Base-by-base conservation (phyloP, 2,797 vertebrate species). In the Simalia tracyae region DNA sequence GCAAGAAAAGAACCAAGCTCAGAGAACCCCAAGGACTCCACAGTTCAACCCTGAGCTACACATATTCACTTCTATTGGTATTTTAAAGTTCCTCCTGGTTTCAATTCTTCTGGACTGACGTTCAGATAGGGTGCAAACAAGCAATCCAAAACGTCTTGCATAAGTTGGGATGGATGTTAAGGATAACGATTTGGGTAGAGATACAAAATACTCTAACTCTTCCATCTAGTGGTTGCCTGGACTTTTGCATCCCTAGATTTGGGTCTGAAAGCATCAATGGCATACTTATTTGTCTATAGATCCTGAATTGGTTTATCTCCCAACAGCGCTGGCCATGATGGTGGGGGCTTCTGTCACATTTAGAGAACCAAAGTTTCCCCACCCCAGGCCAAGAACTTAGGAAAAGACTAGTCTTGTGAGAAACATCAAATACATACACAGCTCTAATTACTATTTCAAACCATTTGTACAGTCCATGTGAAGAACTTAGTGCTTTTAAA, bases 101-200 rank as follows among this genome's bases (percentile, higher is more conserved):
- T 24, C 36, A 87, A 28, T 89, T 86, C 31, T 60, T n/a, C 17
- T 19, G 24, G 59, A 50, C 63, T 46, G 26, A 36, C 64, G 12
- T 68, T 72, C 57, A 72, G 5, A 19, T 2, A 31, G 31, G 17
- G 3, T 14, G 9, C 46, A 54, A 22, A 4, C 8, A 26, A 84
- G 3, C 11, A 54, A 17, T 17, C 42, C 17, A 76, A 36, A 66
- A 17, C 22, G 31, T 1, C 31, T 42, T 36, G 17, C 17, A 5
- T n/a, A 2, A 2, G 0, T 1, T 15, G 5, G 36, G 14, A 17
- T 11, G 15, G 26, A n/a, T 0, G 24, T 46, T 46, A 9, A 68
- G 28, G 2, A 57, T 56, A 31, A 17, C 28, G 24, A 72, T 60
- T 17, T 31, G 8, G 1, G 4, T 11, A 50, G 46, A 50, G 46